Evolutionary conservation across 2,113 vertebrate genomes (phyloP).

Genomic region (Ivindomyrus marchei): DNA sequence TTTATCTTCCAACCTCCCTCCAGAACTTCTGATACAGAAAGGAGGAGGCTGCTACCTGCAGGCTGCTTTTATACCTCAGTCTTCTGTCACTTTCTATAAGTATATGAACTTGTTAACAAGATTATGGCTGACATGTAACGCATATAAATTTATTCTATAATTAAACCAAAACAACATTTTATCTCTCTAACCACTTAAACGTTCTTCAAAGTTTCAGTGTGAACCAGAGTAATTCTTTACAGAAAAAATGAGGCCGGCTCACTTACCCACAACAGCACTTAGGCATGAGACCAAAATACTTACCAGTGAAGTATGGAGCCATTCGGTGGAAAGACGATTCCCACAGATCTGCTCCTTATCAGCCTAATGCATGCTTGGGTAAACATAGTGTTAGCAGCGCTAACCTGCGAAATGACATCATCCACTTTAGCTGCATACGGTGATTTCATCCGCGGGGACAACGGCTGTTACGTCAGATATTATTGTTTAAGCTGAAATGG

Average conservation of each 20-base stretch:
- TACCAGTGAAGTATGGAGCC: neutral
- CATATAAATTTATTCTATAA: neutral
- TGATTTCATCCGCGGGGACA: constrained; percentile 1
- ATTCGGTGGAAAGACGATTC: neutral
- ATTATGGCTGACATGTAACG: neutral
- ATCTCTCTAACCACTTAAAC: neutral
- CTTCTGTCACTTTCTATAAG: neutral
- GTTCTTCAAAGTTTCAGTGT: neutral
- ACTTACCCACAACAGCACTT: neutral
- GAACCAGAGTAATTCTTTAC: neutral
- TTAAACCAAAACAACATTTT: neutral
- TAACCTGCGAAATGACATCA: constrained; percentile 20
- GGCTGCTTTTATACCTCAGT: neutral
- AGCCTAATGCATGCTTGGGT: constrained; percentile 4
- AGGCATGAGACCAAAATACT: constrained; percentile 16
- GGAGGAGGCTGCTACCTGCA: neutral
- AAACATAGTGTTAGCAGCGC: constrained; percentile 14
- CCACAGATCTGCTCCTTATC: constrained; percentile 21
- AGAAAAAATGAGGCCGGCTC: neutral
- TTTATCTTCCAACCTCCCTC: neutral
- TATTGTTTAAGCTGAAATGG: neutral
- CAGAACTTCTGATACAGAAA: neutral
- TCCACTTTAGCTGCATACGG: neutral
- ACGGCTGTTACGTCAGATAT: neutral
- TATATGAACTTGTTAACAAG: neutral